Base-by-base conservation (phyloP, 2,113 vertebrate genomes). In the Lophius piscatorius region DNA sequence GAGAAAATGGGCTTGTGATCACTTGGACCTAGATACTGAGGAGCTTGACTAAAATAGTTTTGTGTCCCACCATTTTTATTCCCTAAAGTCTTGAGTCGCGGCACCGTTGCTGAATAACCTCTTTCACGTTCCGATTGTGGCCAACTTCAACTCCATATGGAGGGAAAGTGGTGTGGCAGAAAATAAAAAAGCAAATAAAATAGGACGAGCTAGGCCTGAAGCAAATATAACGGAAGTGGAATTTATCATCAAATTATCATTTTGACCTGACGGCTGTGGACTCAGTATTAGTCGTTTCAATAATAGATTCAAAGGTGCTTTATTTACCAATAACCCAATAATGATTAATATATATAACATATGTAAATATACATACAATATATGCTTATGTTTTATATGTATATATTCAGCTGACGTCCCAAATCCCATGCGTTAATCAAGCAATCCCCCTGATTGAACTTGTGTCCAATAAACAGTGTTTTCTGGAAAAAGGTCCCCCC, bases 11-110 rank as follows among this genome's bases (percentile, higher is more conserved):
- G 67, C 26, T 85, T 89, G 89, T 89, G 90, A 91, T 90, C 87
- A 91, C 88, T 86, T 80, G 89, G 88, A 89, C 89, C 91, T 88
- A 90, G 80, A 91, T 91, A 84, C 83, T 34, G 66, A 84, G 47
- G 45, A 81, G 77, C 63, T 60, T 59, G 47, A 85, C 87, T 20
- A 76, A 91, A 92, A 91, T 91, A 90, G 88, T 87, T 79, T 65
- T 34, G 38, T 76, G 80, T 77, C 70, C 76, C 69, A 20, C 79
- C 79, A 60, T 17, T 44, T 62, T 41, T 85, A 88, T 88, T 91
- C 90, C 90, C 91, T 74, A 35, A 74, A 16, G 86, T 76, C 69
- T 6, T 72, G 71, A 74, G 82, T 57, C 56, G 77, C 71, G 78
- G 84, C 76, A 78, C 77, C 60, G 18, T 77, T 65, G 79, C 84